Evolutionary conservation across 2,113 vertebrate species (phyloP), one percentile per base, ranked within the genome.

Genomic region (Xenopus borealis): DNA sequence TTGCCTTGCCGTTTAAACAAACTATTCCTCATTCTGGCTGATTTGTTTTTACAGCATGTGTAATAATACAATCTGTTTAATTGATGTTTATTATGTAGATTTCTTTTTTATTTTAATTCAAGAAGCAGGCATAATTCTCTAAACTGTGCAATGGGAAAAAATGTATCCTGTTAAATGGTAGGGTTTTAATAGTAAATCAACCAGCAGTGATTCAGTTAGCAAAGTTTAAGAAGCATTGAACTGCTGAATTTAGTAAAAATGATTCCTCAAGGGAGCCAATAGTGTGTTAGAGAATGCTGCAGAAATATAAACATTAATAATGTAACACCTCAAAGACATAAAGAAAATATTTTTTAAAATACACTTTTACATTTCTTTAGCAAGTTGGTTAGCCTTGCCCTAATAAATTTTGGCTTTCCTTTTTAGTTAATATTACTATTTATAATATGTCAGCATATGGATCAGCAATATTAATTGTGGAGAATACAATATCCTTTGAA

Each of bases 171-270:
- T 40, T 40, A 40, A 40, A 40, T 40, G 14, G 47, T 50, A 50
- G 12, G 47, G 10, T n/a, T 55, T 55, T 55, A n/a, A 55, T 55
- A 16, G 17, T n/a, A 55, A 55, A 55, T n/a, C 17, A 55, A 16
- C 47, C 53, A 55, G 53, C 53, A 55, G 53, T 55, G 14, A 55
- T n/a, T n/a, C 53, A 55, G 53, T 55, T 55, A 55, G 53, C 53
- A 55, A 50, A 50, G 53, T 16, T 55, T 55, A 16, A n/a, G 17
- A 55, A n/a, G 13, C 17, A n/a, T n/a, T 55, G 17, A 55, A 55
- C 14, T 55, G 53, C 16, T 55, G 53, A 55, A 55, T 55, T 55
- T 55, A 55, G 53, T 55, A 12, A 18, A 55, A 16, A 0, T 55
- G 17, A 55, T 55, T 55, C 17, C 53, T 55, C 17, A 7, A 2